Evolutionary conservation across 2,888 invertebrate species (phyloP).

Genomic region (Dastarcus helophoroides): DNA sequence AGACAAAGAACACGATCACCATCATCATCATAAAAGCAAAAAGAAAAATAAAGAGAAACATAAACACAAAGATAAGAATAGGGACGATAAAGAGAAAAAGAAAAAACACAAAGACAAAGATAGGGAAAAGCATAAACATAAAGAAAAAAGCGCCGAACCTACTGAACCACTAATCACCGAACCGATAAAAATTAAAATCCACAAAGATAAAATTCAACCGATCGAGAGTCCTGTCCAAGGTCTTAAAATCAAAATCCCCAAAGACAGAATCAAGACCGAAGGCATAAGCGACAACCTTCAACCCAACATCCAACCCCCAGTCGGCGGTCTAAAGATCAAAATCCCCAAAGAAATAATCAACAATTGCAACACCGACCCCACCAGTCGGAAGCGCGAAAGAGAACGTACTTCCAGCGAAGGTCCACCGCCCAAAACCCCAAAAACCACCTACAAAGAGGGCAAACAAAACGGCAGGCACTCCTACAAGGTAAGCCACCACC

Average conservation of each 20-base stretch:
- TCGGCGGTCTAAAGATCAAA: constrained; percentile 58
- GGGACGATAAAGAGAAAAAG: constrained; percentile 55
- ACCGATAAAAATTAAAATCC: constrained; percentile 9
- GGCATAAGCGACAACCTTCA: constrained; percentile 32
- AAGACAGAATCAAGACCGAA: constrained; percentile 54
- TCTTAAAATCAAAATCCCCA: constrained; percentile 72
- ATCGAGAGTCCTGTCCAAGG: constrained; percentile 38
- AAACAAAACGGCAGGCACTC: constrained; percentile 34
- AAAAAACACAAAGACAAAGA: constrained; percentile 66
- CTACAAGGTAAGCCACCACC: constrained; percentile 33
- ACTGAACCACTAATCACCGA: constrained; percentile 6
- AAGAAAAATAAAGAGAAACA: constrained; percentile 71
- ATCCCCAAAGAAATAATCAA: constrained; percentile 64
- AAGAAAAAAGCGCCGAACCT: constrained; percentile 13
- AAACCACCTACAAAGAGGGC: constrained; percentile 24
- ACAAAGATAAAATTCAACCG: constrained; percentile 10
- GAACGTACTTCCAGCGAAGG: constrained; percentile 35
- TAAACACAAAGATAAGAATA: constrained; percentile 61
- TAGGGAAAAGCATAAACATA: constrained; percentile 30
- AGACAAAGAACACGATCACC: constrained; percentile 26
- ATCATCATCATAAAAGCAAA: constrained; percentile 33
- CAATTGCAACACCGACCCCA: constrained; percentile 18
- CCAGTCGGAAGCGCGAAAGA: constrained; percentile 33
- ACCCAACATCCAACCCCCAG: constrained; percentile 16
- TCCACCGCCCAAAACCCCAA: constrained; percentile 28